Evolutionary conservation across 2,797 vertebrate genomes (phyloP).

Genomic region (Alosa sapidissima): DNA sequence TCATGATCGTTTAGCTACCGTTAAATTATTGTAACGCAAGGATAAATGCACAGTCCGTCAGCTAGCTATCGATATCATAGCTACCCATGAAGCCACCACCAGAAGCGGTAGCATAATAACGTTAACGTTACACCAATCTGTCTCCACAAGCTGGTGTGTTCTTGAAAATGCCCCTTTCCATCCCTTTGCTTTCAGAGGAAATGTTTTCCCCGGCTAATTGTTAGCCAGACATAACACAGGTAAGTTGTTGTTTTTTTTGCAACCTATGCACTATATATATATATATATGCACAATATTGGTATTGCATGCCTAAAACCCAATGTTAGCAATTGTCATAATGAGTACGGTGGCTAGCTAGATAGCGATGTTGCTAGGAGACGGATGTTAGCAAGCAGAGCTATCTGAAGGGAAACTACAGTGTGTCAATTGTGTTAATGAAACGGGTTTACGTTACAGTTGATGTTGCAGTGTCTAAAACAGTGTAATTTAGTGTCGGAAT

Average conservation of each 20-base stretch:
- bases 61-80: not conserved
- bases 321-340: not conserved
- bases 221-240: constrained; percentile 5
- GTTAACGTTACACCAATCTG: not conserved
- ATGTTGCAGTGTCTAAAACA: not conserved
- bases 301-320: not conserved
- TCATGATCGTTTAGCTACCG: not conserved
- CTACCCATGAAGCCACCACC: constrained; percentile 1
- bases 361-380: constrained; percentile 20
- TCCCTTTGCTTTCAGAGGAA: not conserved
- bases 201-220: not conserved
- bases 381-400: constrained; percentile 10
- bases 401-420: not conserved
- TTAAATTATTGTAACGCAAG: not conserved
- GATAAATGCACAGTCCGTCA: not conserved
- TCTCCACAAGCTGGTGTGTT: not conserved
- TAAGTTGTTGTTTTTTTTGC: not conserved
- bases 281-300: not conserved
- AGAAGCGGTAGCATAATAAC: constrained; percentile 2
- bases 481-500: not conserved
- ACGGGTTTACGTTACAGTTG: not conserved
- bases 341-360: not conserved
- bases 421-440: not conserved
- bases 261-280: not conserved
- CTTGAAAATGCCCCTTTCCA: not conserved